Percentiles rank a stretch among this genome's conserved stretches.
phyloP scores from a whole-genome alignment of 2,113 vertebrate species.

The Chloropsis cyanopogon region DNA sequence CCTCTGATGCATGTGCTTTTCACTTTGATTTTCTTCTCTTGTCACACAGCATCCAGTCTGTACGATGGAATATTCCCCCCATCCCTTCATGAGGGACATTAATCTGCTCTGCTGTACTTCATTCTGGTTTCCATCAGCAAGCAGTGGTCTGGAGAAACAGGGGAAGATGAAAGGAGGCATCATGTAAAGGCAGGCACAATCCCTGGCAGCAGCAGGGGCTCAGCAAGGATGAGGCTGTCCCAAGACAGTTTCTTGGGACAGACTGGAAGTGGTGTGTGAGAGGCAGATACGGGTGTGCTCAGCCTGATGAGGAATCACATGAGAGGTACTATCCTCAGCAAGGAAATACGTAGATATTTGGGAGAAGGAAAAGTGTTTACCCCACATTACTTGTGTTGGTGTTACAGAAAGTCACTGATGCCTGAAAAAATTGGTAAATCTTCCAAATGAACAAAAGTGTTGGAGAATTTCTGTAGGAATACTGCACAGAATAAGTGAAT shows the following conservation, averaged over 20 bases:
- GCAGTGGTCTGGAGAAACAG: not conserved
- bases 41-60: not conserved
- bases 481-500: not conserved
- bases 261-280: not conserved
- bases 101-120: not conserved
- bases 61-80: not conserved
- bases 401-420: not conserved
- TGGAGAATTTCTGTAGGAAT: not conserved
- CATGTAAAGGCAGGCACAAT: not conserved
- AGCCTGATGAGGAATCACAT: not conserved
- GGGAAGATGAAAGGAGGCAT: not conserved
- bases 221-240: not conserved
- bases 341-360: not conserved
- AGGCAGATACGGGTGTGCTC: not conserved
- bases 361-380: not conserved
- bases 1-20: not conserved
- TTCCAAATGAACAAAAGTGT: not conserved
- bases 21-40: constrained; percentile 7
- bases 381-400: not conserved
- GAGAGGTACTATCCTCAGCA: not conserved
- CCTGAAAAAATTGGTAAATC: not conserved
- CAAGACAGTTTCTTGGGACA: not conserved
- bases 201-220: not conserved
- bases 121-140: not conserved
- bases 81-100: not conserved